phyloP scores from a whole-genome alignment of 1,140 invertebrate genomes.

The Pachypeltis micranthus region DNA sequence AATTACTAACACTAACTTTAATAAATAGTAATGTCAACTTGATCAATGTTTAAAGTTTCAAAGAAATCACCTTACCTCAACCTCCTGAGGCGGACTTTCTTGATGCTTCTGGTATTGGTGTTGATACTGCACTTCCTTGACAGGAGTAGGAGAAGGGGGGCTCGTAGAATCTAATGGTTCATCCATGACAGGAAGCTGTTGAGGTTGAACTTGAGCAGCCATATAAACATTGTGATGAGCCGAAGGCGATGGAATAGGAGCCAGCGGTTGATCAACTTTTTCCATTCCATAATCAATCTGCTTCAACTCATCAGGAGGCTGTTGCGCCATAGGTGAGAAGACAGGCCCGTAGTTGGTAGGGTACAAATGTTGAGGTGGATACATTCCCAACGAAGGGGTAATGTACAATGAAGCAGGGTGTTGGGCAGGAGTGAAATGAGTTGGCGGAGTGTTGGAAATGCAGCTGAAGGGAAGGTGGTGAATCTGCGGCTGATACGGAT shows the following conservation, averaged over 20 bases:
- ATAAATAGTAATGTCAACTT: too few relatives aligned
- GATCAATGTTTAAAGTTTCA: too few relatives aligned
- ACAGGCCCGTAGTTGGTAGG: not conserved
- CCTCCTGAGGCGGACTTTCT: not conserved
- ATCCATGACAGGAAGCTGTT: conserved; percentile 1
- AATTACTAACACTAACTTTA: too few relatives aligned
- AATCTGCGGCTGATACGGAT: not conserved
- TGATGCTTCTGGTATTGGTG: not conserved
- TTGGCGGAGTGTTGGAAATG: not conserved
- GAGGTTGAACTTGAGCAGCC: not conserved
- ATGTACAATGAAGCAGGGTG: conserved; percentile 12
- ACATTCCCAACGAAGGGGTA: not conserved
- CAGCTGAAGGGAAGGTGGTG: not conserved
- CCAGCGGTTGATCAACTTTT: not conserved
- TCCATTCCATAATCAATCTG: not conserved
- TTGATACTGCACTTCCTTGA: conserved; percentile 2
- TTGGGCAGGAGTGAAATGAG: conserved; percentile 11
- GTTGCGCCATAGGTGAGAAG: not conserved
- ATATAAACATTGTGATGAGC: not conserved
- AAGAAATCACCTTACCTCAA: conserved; percentile 1
- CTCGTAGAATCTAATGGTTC: not conserved
- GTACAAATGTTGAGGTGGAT: not conserved
- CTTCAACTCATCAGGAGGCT: not conserved
- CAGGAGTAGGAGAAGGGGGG: not conserved
- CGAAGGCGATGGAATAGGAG: not conserved